Conservation (phyloP, 1,140 invertebrate genomes). For the Apis dorsata region DNA sequence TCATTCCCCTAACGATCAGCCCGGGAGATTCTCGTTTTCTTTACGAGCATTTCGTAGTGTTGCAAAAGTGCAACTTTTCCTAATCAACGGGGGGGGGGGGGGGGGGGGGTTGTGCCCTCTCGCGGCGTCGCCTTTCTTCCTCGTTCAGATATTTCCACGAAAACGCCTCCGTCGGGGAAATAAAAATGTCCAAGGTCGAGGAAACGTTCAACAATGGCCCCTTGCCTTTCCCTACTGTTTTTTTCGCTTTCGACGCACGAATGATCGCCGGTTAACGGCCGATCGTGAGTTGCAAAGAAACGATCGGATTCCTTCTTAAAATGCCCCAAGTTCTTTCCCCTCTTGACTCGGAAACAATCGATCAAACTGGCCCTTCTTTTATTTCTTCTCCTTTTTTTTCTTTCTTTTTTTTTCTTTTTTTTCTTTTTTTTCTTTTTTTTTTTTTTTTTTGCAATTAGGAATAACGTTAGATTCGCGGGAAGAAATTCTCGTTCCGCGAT, state of each 20-base stretch:
- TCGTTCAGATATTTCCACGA: conserved; percentile 53
- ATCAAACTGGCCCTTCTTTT: no score
- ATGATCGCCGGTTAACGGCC: not conserved
- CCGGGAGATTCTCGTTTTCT: conserved; percentile 9
- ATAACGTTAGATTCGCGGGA: conserved; percentile 5
- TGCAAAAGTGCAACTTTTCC: conserved; percentile 51
- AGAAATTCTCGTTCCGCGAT: not conserved
- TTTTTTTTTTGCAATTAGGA: not conserved
- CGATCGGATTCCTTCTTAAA: conserved; percentile 25
- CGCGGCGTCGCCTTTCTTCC: conserved; percentile 49
- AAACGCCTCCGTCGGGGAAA: not conserved
- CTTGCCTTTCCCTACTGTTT: conserved; percentile 13
- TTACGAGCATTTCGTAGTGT: not conserved
- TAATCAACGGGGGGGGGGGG: conserved; percentile 48
- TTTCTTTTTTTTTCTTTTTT: no score
- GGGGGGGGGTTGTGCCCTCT: conserved; percentile 9
- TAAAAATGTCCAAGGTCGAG: conserved; percentile 28
- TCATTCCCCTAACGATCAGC: conserved; percentile 3
- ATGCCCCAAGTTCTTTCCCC: conserved; percentile 3
- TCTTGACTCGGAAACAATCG: not conserved
- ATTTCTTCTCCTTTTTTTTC: not conserved
- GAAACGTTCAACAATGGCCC: not conserved
- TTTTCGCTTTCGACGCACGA: conserved; percentile 46
- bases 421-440: not conserved
- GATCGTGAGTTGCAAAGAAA: conserved; percentile 47